Percentiles rank a stretch among this genome's conserved stretches.
Conservation (phyloP, 2,888 invertebrate species). For the Alentia gelatinosa region DNA sequence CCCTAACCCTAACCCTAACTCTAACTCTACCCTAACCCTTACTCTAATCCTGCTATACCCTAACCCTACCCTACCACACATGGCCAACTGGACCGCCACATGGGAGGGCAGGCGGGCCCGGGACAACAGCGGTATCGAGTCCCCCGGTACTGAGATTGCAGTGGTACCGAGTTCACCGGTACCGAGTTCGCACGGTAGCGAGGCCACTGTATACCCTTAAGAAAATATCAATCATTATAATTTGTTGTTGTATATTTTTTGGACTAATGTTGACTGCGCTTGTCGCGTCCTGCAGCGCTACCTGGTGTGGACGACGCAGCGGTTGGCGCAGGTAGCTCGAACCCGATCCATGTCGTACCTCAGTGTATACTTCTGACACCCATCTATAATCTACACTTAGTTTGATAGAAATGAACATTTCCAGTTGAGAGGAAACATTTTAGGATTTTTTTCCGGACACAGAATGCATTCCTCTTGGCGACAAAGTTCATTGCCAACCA, state of each 20-base stretch:
- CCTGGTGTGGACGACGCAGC: conserved; percentile 33
- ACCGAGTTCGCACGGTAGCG: not conserved
- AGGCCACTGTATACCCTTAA: not conserved
- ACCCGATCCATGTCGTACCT: not conserved
- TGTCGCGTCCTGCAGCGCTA: conserved; percentile 17
- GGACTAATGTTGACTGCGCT: not conserved
- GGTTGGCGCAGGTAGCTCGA: conserved; percentile 43
- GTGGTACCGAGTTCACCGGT: no score
- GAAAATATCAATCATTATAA: no score
- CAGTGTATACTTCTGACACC: not conserved
- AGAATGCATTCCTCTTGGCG: not conserved
- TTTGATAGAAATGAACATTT: not conserved
- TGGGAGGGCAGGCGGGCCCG: no score
- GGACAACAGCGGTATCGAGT: no score
- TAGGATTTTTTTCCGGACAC: not conserved
- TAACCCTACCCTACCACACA: no score
- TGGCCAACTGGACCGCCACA: no score
- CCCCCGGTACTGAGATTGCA: no score
- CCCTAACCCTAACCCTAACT: no score
- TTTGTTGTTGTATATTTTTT: not conserved
- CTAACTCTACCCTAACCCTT: no score
- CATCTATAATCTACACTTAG: not conserved
- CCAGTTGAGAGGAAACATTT: not conserved
- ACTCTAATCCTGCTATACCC: no score
- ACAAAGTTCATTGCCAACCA: not conserved